Conservation (phyloP, 2,113 vertebrate species). For the Thalassoma bifasciatum region DNA sequence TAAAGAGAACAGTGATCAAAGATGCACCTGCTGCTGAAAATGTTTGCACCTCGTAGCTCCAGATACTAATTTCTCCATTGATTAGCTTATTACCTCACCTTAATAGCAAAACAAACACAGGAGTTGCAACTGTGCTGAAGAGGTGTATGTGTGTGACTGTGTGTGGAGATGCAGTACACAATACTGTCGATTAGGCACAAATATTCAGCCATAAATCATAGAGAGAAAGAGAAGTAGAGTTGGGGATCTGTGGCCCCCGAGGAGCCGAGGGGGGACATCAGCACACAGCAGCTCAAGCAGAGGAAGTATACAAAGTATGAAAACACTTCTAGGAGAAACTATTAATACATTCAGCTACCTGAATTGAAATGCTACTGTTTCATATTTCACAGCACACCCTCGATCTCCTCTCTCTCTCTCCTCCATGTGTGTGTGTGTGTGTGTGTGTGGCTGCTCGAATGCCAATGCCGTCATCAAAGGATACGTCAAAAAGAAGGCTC, state of each 20-base stretch:
- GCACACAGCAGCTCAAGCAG: constrained; percentile 32
- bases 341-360: constrained; percentile 66
- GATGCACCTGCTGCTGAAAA: constrained; percentile 32
- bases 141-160: constrained; percentile 44
- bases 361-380: constrained; percentile 66
- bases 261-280: constrained; percentile 42
- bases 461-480: constrained; percentile 79
- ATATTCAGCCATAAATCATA: constrained; percentile 78
- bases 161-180: constrained; percentile 54
- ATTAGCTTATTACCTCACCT: constrained; percentile 59
- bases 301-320: not conserved
- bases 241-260: constrained; percentile 44
- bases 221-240: constrained; percentile 25
- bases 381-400: constrained; percentile 63
- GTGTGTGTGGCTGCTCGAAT: constrained; percentile 64
- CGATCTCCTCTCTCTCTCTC: constrained; percentile 32
- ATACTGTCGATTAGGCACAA: constrained; percentile 80
- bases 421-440: constrained; percentile 27
- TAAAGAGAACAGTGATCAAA: constrained; percentile 25
- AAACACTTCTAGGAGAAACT: constrained; percentile 22
- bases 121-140: constrained; percentile 24
- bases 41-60: constrained; percentile 22
- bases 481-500: constrained; percentile 75
- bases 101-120: constrained; percentile 51
- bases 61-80: constrained; percentile 66